Evolutionary conservation across 2,797 vertebrate genomes (phyloP).

Genomic region (Choloepus didactylus): DNA sequence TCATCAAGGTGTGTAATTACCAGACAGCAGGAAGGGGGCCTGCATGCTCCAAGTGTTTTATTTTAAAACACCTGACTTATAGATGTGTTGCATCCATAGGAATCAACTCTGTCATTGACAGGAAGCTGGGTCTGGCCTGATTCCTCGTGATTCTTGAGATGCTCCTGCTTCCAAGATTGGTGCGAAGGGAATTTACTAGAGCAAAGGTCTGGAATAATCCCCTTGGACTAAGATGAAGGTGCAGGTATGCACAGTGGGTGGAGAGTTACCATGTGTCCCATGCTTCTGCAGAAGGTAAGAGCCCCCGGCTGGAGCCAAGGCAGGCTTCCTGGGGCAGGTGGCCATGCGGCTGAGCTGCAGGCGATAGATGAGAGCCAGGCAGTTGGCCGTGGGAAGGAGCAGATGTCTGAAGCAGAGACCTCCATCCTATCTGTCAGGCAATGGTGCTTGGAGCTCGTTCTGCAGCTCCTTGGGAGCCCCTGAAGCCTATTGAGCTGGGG

Average conservation of each 20-base stretch:
- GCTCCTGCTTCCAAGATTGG: neutral
- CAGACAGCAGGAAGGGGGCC: neutral
- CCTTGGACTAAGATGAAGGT: neutral
- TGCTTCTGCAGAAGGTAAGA: neutral
- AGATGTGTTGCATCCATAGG: neutral
- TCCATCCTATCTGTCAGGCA: neutral
- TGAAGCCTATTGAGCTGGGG: neutral
- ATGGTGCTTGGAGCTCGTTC: too few species aligned
- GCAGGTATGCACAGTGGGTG: neutral
- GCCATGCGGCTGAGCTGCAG: neutral
- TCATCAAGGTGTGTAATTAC: neutral
- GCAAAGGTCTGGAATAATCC: neutral
- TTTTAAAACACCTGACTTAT: neutral
- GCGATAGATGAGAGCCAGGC: neutral
- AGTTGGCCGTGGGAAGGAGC: neutral
- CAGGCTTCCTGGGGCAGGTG: neutral
- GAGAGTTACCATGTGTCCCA: neutral
- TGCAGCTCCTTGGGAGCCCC: neutral
- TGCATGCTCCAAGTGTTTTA: neutral
- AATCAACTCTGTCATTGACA: neutral
- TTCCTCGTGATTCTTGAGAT: neutral
- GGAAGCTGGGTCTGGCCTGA: neutral
- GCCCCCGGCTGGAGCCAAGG: neutral
- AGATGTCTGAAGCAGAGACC: neutral
- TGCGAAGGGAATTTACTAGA: rapidly evolving